phyloP scores from a whole-genome alignment of 2,797 vertebrate species.

The Iguana delicatissima region DNA sequence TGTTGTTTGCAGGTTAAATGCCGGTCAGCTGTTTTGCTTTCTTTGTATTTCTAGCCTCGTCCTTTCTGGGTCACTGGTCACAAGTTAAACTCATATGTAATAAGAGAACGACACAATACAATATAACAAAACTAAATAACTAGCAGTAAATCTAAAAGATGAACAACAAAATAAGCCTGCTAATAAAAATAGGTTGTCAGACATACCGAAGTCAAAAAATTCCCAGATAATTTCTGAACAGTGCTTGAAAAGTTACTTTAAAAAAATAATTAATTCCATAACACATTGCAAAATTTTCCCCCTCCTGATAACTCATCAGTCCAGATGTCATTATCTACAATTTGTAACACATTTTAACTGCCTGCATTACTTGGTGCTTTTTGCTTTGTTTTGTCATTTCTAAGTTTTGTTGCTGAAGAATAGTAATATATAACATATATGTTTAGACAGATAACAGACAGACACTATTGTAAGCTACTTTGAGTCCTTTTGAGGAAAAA shows the following conservation, averaged over 20 bases:
- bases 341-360: too few species aligned
- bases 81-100: not conserved
- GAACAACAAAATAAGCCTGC: not conserved
- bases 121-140: not conserved
- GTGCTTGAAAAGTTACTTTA: too few species aligned
- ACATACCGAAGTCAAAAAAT: not conserved
- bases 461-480: too few species aligned
- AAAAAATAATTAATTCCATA: not conserved
- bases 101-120: not conserved
- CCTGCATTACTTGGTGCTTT: too few species aligned
- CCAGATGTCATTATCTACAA: too few species aligned
- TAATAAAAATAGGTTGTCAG: not conserved
- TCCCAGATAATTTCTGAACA: not conserved
- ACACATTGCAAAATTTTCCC: not conserved
- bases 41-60: too few species aligned
- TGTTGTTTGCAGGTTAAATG: too few species aligned
- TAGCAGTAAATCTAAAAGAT: not conserved
- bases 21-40: too few species aligned
- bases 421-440: not conserved
- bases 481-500: too few species aligned
- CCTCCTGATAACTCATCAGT: too few species aligned
- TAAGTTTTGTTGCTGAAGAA: too few species aligned
- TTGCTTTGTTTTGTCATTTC: too few species aligned
- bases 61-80: not conserved
- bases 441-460: not conserved